Conservation (phyloP, 2,797 vertebrate genomes). For the Trachurus trachurus region DNA sequence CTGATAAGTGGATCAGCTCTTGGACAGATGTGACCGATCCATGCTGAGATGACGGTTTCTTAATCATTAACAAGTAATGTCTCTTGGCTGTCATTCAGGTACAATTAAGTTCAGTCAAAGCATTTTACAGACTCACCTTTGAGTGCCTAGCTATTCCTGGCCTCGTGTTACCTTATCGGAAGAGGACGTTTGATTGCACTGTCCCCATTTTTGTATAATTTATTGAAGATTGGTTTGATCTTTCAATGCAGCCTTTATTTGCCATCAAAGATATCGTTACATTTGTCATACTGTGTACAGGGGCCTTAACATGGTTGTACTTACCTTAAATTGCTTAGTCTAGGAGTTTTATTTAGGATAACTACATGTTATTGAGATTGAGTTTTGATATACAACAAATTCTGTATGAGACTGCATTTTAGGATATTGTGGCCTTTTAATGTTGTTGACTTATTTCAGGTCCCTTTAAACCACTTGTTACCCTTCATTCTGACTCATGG, state of each 20-base stretch:
- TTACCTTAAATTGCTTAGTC: slow-evolving; percentile 1
- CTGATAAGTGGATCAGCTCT: background rate
- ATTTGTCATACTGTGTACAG: slow-evolving; percentile 30
- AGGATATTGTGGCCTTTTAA: background rate
- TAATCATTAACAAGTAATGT: background rate
- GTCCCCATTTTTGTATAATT: background rate
- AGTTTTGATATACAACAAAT: background rate
- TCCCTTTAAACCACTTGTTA: slow-evolving; percentile 1
- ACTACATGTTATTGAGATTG: slow-evolving; percentile 39
- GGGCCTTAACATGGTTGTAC: slow-evolving; percentile 20
- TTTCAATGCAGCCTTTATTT: background rate
- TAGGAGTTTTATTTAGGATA: slow-evolving; percentile 9
- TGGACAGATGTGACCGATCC: background rate
- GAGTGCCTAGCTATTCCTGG: background rate
- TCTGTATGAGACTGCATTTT: slow-evolving; percentile 11
- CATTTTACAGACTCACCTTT: background rate
- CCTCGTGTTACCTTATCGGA: background rate
- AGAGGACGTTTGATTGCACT: no score
- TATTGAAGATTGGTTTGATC: background rate
- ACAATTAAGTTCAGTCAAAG: background rate
- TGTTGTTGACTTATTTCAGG: slow-evolving; percentile 8
- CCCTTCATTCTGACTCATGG: slow-evolving; percentile 13
- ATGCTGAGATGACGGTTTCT: background rate
- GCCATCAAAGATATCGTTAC: background rate
- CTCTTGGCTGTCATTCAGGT: background rate